Percentiles rank a stretch among this genome's conserved stretches.
Evolutionary conservation across 2,888 invertebrate genomes (phyloP).

Genomic region (Lasioglossum vierecki): DNA sequence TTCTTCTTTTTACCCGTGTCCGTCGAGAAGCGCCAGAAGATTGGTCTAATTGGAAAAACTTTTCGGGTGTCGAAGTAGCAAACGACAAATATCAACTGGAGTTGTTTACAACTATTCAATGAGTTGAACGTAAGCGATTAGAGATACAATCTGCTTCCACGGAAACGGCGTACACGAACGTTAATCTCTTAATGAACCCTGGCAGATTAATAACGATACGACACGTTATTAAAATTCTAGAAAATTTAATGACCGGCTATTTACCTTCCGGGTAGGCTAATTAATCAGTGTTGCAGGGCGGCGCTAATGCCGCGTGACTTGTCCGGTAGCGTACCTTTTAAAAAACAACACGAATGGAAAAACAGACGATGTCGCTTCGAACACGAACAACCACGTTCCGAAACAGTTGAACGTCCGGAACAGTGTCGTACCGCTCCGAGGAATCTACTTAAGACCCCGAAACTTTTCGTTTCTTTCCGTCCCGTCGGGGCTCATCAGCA

Average conservation of each 20-base stretch:
- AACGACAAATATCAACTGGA: neutral
- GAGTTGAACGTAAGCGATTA: neutral
- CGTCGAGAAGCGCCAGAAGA: neutral
- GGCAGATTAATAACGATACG: conserved; percentile 14
- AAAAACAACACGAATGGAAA: neutral
- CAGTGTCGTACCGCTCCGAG: neutral
- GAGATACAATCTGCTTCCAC: neutral
- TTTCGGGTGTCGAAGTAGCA: neutral
- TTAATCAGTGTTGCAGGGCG: neutral
- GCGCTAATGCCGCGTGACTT: neutral
- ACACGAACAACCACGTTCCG: neutral
- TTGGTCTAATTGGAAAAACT: neutral
- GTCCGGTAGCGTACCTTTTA: neutral
- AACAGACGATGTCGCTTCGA: neutral
- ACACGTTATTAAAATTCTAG: conserved; percentile 8
- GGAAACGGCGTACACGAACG: neutral
- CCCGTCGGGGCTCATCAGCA: conserved; percentile 12
- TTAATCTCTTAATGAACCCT: neutral
- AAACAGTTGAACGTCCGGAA: neutral
- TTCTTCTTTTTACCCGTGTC: neutral
- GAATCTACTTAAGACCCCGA: conserved; percentile 15
- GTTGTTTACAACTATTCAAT: neutral
- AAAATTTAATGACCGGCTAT: conserved; percentile 7
- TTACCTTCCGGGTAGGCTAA: neutral
- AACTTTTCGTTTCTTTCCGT: conserved; percentile 12